phyloP scores from a whole-genome alignment of 2,113 vertebrate species.

The Siniperca chuatsi region DNA sequence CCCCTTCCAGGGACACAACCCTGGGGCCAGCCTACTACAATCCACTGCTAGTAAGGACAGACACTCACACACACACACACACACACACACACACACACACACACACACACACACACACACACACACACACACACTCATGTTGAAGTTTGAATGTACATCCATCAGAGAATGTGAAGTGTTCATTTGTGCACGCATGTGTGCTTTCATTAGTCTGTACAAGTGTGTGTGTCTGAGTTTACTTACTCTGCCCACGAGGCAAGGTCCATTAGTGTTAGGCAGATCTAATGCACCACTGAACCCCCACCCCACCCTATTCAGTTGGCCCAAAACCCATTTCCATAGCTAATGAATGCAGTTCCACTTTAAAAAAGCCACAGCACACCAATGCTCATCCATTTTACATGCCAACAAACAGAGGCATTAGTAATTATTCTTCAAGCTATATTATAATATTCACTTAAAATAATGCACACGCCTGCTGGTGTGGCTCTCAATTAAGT shows the following conservation, averaged over 20 bases:
- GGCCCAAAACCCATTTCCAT: constrained; percentile 88
- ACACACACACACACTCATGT: constrained; percentile 18
- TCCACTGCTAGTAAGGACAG: constrained; percentile 78
- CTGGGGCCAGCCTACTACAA: constrained; percentile 86
- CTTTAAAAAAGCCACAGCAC: constrained; percentile 84
- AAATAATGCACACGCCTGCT: constrained; percentile 89
- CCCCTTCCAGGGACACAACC: constrained; percentile 79
- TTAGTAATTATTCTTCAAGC: constrained; percentile 92
- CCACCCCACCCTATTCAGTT: constrained; percentile 79
- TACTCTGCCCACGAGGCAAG: constrained; percentile 72
- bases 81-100: constrained; percentile 11
- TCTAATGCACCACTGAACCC: constrained; percentile 84
- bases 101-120: constrained; percentile 19
- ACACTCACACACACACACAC: constrained; percentile 21
- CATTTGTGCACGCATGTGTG: constrained; percentile 52
- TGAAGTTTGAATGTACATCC: constrained; percentile 43
- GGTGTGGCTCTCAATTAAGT: constrained; percentile 91
- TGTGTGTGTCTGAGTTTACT: constrained; percentile 63
- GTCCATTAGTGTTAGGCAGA: constrained; percentile 86
- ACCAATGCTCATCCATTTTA: constrained; percentile 89
- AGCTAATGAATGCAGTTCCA: constrained; percentile 89
- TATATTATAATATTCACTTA: constrained; percentile 91
- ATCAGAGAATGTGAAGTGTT: constrained; percentile 53
- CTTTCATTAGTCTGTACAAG: constrained; percentile 58
- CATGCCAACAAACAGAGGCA: constrained; percentile 86